These are phyloP conservation scores for Sebastiscus albofasciatus DNA, from an alignment of 2,797 vertebrate genomes.

Conservation along the genomic window DNA sequence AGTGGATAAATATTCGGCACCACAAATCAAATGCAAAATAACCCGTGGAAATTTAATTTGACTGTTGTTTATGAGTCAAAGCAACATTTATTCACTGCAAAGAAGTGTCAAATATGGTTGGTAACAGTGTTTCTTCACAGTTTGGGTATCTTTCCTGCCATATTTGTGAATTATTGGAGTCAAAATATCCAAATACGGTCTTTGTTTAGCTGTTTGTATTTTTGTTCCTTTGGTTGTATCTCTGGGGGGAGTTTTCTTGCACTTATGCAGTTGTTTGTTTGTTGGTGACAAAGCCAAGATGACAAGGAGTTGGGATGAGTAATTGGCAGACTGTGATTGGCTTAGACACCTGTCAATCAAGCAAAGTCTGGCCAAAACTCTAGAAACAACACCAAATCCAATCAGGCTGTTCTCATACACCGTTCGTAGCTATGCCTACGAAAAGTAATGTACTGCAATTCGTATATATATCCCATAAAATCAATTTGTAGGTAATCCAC, in stretches of 20 bases:
- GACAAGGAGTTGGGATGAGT: background rate
- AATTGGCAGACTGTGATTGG: background rate
- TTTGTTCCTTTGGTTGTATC: background rate
- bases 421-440: rapidly evolving
- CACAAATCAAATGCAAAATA: constrained; percentile 20
- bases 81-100: background rate
- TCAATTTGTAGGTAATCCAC: too few species aligned
- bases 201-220: background rate
- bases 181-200: background rate
- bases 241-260: background rate
- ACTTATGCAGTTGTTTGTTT: background rate
- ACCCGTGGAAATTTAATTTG: background rate
- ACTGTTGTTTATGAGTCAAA: constrained; percentile 3
- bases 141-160: background rate
- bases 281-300: background rate
- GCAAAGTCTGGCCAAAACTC: background rate
- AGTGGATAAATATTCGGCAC: constrained; percentile 31
- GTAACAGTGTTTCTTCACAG: background rate
- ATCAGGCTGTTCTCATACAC: too few species aligned
- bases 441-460: too few species aligned
- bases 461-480: too few species aligned
- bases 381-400: background rate
- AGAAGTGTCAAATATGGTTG: background rate
- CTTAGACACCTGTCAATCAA: background rate
- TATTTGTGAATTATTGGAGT: background rate